Evolutionary conservation across 1,140 invertebrate genomes (phyloP).

Genomic region (Drosophila repleta): DNA sequence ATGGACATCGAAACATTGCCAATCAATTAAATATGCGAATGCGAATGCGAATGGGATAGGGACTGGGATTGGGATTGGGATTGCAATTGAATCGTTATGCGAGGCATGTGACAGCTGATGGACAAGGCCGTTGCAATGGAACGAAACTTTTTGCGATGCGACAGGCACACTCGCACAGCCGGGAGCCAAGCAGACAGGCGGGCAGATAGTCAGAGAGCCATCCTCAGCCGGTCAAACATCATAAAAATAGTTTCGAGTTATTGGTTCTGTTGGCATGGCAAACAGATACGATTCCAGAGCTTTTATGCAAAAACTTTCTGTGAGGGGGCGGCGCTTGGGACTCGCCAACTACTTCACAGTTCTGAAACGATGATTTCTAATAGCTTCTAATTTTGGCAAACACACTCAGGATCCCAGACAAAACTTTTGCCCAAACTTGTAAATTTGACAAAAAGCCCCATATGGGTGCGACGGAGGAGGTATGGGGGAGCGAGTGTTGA

Average conservation of each 20-base stretch:
- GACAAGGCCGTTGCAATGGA: neutral
- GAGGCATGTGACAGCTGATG: constrained; percentile 6
- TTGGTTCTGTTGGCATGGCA: constrained; percentile 18
- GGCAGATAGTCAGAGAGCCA: neutral
- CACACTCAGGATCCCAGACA: neutral
- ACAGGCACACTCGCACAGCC: neutral
- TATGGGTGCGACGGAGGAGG: too few species aligned
- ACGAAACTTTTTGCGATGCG: neutral
- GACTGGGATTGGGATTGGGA: neutral
- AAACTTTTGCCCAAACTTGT: constrained; percentile 17
- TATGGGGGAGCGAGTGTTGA: too few species aligned
- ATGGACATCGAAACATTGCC: neutral
- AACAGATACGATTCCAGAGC: constrained; percentile 10
- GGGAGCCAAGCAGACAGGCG: neutral
- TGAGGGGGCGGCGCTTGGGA: neutral
- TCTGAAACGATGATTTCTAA: constrained; percentile 19
- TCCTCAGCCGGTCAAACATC: neutral
- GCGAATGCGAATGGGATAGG: too few species aligned
- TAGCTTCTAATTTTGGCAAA: constrained; percentile 21
- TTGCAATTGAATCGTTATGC: neutral
- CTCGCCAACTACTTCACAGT: constrained; percentile 3
- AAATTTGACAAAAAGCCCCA: constrained; percentile 3
- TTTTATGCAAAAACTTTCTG: constrained; percentile 36
- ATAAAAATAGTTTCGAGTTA: constrained; percentile 14
- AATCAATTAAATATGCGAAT: constrained; percentile 23